These are phyloP conservation scores for Pogonophryne albipinna DNA, from an alignment of 2,797 vertebrate genomes.

Conservation along the genomic window DNA sequence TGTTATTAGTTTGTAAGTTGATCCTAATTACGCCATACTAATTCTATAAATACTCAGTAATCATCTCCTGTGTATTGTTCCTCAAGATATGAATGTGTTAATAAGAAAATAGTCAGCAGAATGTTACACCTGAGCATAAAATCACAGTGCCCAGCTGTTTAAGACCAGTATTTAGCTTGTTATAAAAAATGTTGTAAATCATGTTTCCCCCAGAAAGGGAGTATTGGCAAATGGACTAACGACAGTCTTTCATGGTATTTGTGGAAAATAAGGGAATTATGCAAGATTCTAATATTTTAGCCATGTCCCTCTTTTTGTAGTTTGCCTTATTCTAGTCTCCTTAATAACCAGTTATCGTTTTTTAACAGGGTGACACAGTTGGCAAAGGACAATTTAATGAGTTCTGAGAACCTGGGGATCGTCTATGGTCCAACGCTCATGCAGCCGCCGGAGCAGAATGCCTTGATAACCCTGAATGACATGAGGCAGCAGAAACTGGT, in stretches of 20 bases:
- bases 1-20: not conserved
- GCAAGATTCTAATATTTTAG: not conserved
- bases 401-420: slow-evolving; percentile 96
- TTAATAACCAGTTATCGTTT: not conserved
- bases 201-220: not conserved
- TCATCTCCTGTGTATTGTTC: not conserved
- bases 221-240: not conserved
- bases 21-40: not conserved
- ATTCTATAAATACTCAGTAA: not conserved
- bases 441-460: slow-evolving; percentile 95
- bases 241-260: slow-evolving; percentile 2
- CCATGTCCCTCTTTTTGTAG: not conserved
- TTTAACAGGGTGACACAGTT: slow-evolving; percentile 92
- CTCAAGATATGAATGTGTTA: not conserved
- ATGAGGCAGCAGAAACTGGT: slow-evolving; percentile 98
- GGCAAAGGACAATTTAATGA: slow-evolving; percentile 99
- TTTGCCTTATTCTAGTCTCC: not conserved
- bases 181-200: not conserved
- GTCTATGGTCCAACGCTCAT: slow-evolving; percentile 98
- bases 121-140: not conserved
- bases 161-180: not conserved
- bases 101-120: slow-evolving; percentile 1
- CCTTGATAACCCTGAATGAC: slow-evolving; percentile 95
- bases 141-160: not conserved
- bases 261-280: not conserved